A percentile compares a stretch with the other conserved stretches of the same genome.
phyloP scores from a whole-genome alignment of 2,888 invertebrate species.

The Thera britannica region DNA sequence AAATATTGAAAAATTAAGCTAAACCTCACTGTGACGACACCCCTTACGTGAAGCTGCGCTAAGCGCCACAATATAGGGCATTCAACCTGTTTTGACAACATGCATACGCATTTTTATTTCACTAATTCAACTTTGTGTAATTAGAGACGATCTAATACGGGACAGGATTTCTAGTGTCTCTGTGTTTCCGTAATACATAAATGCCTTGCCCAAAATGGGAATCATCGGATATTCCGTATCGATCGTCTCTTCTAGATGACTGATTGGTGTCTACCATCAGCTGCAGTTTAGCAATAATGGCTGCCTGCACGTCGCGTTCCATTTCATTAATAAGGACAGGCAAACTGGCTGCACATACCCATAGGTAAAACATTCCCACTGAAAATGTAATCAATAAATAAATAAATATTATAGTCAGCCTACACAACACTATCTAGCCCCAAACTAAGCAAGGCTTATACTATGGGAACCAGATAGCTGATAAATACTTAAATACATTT shows the following conservation, averaged over 20 bases:
- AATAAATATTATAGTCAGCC: no score
- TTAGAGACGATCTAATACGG: conserved; percentile 9
- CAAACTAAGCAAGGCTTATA: no score
- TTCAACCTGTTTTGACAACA: no score
- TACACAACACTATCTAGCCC: no score
- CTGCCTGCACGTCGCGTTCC: conserved; percentile 69
- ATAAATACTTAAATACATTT: no score
- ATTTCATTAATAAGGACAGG: conserved; percentile 75
- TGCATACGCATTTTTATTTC: not conserved
- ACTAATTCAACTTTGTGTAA: not conserved
- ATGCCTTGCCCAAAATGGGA: conserved; percentile 33
- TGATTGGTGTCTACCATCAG: conserved; percentile 58
- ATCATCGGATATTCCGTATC: conserved; percentile 27
- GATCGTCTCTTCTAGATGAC: conserved; percentile 17
- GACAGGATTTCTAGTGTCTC: conserved; percentile 30
- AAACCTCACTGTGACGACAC: no score
- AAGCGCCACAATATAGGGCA: no score
- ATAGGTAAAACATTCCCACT: conserved; percentile 79
- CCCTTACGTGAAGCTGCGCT: no score
- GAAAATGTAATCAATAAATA: conserved; percentile 35
- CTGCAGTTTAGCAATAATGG: conserved; percentile 63
- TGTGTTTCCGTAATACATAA: conserved; percentile 39
- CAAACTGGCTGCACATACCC: conserved; percentile 73
- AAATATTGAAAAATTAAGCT: no score
- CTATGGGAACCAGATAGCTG: no score